phyloP scores from a whole-genome alignment of 23 tunicate genomes.

The Ascidia mentula region DNA sequence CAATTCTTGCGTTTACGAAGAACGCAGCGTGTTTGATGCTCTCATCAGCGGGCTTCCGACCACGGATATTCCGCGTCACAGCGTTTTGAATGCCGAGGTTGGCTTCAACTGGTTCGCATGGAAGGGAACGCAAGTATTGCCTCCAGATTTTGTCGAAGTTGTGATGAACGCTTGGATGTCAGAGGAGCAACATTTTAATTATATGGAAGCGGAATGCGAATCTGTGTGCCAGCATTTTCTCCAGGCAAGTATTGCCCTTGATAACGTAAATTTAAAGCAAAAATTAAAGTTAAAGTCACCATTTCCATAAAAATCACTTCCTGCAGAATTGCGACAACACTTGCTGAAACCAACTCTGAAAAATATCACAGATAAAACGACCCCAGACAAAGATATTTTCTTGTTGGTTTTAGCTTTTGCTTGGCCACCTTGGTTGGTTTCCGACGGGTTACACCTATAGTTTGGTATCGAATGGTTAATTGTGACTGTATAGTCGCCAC shows the following conservation, averaged over 20 bases:
- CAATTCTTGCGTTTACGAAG: conserved; percentile 43
- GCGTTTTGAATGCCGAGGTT: conserved; percentile 40
- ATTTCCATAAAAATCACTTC: too few relatives aligned
- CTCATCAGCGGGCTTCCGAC: neutral
- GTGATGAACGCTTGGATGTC: conserved; percentile 60
- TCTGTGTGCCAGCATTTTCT: conserved; percentile 77
- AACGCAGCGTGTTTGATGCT: conserved; percentile 16
- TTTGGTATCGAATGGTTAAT: too few relatives aligned
- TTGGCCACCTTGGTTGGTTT: too few relatives aligned
- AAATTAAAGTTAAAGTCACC: too few relatives aligned
- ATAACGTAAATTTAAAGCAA: too few relatives aligned
- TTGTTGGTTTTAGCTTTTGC: too few relatives aligned
- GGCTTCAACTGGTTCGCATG: conserved; percentile 85
- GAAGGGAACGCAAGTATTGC: conserved; percentile 46
- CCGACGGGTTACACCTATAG: too few relatives aligned
- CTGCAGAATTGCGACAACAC: too few relatives aligned
- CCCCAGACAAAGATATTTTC: too few relatives aligned
- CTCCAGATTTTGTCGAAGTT: conserved; percentile 32
- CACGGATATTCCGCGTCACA: conserved; percentile 34
- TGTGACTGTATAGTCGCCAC: too few relatives aligned
- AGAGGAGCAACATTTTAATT: conserved; percentile 42
- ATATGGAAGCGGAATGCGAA: conserved; percentile 33
- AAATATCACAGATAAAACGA: too few relatives aligned
- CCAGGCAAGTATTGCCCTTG: conserved; percentile 74
- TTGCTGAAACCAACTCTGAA: too few relatives aligned